A percentile compares a stretch with the other conserved stretches of the same genome.
These are phyloP conservation scores for Liasis olivaceus DNA, from an alignment of 2,797 vertebrate genomes.

Conservation along the genomic window DNA sequence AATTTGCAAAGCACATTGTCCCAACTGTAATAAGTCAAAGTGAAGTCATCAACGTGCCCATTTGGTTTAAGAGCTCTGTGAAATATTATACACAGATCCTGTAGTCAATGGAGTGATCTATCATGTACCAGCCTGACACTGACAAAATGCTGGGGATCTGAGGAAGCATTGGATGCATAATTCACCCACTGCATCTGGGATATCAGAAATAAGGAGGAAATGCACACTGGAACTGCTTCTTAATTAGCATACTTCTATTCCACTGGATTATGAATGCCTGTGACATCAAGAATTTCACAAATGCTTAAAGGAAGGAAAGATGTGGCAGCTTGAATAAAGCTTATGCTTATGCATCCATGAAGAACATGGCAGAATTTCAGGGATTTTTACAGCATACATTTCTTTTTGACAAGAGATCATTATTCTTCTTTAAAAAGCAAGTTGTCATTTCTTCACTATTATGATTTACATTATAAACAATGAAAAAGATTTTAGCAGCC, in stretches of 20 bases:
- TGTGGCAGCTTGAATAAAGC: neutral
- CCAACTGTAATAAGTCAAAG: neutral
- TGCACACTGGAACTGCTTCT: neutral
- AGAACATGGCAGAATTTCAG: slow-evolving; percentile 29
- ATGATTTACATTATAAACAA: slow-evolving; percentile 54
- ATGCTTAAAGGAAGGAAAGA: slow-evolving; percentile 14
- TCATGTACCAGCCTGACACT: slow-evolving; percentile 5
- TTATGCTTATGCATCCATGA: neutral
- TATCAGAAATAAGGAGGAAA: neutral
- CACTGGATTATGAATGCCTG: neutral
- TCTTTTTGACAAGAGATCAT: slow-evolving; percentile 42
- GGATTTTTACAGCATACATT: slow-evolving; percentile 39
- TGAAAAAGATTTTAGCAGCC: slow-evolving; percentile 23
- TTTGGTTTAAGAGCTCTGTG: slow-evolving; percentile 2
- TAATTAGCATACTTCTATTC: slow-evolving; percentile 12
- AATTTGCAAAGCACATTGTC: neutral
- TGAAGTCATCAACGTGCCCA: slow-evolving; percentile 4
- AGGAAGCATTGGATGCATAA: slow-evolving; percentile 12
- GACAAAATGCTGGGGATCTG: neutral
- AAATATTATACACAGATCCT: neutral
- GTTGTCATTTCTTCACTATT: slow-evolving; percentile 49
- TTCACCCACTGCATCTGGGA: neutral
- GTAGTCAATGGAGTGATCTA: slow-evolving; percentile 5
- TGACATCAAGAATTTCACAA: neutral
- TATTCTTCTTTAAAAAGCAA: slow-evolving; percentile 49